Evolutionary conservation across 1,140 invertebrate genomes (phyloP).

Genomic region (Drosophila pachea): DNA sequence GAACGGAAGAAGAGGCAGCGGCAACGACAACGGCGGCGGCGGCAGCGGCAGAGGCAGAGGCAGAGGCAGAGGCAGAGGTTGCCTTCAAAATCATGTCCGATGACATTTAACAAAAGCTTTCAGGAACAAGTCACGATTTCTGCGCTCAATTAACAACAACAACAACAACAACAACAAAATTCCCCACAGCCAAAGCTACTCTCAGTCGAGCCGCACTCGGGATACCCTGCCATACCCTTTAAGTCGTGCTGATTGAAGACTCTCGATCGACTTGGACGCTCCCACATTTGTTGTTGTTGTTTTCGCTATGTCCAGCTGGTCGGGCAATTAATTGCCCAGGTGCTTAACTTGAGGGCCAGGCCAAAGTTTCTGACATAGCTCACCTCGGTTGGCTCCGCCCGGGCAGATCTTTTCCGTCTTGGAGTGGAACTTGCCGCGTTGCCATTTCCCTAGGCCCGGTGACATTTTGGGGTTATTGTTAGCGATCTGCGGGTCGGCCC

Average conservation of each 20-base stretch:
- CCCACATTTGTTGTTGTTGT: no score
- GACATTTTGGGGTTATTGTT: conserved; percentile 66
- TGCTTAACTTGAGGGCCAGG: neutral
- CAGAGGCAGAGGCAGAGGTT: conserved; percentile 1
- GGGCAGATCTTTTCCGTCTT: conserved; percentile 2
- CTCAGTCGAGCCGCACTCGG: no score
- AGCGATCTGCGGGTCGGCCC: conserved; percentile 30
- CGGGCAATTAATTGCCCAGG: neutral
- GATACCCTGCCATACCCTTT: no score
- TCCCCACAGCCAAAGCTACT: no score
- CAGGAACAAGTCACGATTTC: conserved; percentile 33
- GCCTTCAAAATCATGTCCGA: conserved; percentile 26
- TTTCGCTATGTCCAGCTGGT: no score
- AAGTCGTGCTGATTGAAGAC: no score
- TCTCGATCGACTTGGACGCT: no score
- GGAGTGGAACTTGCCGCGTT: conserved; percentile 24
- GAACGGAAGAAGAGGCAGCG: neutral
- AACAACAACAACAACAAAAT: neutral
- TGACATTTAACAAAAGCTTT: conserved; percentile 43
- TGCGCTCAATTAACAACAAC: conserved; percentile 33
- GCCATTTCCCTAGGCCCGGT: conserved; percentile 27
- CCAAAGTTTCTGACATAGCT: conserved; percentile 14
- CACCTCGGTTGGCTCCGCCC: no score
- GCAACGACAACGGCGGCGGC: no score
- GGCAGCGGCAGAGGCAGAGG: conserved; percentile 4